Evolutionary conservation across 2,888 invertebrate genomes (phyloP).

Genomic region (Taenaris catops): DNA sequence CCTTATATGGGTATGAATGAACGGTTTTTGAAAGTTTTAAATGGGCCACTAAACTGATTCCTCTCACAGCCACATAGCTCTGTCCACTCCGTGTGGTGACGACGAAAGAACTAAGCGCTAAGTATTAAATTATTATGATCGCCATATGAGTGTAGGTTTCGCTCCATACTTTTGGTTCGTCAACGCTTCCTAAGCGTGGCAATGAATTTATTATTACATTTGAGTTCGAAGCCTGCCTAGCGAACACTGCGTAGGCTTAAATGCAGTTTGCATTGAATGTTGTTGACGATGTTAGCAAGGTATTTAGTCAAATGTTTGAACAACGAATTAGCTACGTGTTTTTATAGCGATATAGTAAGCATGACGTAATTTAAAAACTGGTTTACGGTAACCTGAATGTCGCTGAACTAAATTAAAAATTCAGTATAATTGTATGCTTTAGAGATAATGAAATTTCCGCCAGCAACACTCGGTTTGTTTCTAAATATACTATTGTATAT

Average conservation of each 20-base stretch:
- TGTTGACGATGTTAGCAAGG: constrained; percentile 32
- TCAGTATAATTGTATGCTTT: constrained; percentile 9
- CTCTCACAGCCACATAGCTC: constrained; percentile 37
- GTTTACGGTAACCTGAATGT: constrained; percentile 16
- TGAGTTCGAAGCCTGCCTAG: constrained; percentile 28
- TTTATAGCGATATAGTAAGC: constrained; percentile 32
- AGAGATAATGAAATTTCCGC: constrained; percentile 8
- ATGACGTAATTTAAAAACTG: constrained; percentile 53
- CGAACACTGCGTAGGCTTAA: constrained; percentile 42
- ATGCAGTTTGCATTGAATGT: constrained; percentile 66
- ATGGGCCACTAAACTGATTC: constrained; percentile 47
- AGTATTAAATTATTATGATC: constrained; percentile 49
- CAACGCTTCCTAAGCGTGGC: constrained; percentile 68
- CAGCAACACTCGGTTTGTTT: too few species aligned
- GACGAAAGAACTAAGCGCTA: constrained; percentile 52
- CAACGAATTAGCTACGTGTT: constrained; percentile 22
- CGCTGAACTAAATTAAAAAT: constrained; percentile 8
- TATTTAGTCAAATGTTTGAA: constrained; percentile 30
- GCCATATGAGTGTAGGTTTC: constrained; percentile 66
- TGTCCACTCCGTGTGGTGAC: constrained; percentile 52
- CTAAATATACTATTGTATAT: too few species aligned
- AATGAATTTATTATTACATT: constrained; percentile 62
- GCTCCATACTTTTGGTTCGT: constrained; percentile 71
- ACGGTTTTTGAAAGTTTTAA: constrained; percentile 36
- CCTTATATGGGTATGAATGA: constrained; percentile 28